phyloP scores from a whole-genome alignment of 2,888 invertebrate species.

The Fragum whitleyi region DNA sequence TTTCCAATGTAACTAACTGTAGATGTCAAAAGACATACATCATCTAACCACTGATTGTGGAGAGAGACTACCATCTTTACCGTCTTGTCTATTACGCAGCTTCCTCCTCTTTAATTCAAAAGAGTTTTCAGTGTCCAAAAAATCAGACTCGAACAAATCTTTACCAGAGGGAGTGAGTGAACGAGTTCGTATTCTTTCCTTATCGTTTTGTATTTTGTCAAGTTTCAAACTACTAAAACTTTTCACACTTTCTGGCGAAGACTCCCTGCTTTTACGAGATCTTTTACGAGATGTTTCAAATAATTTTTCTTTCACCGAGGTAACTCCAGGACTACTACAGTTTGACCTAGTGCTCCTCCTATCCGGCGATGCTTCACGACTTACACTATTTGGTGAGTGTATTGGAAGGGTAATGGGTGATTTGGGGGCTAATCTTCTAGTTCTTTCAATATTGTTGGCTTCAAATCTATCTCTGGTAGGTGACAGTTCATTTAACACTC shows the following conservation, averaged over 20 bases:
- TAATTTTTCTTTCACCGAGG: constrained; percentile 55
- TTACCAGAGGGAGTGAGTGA: constrained; percentile 53
- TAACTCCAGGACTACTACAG: constrained; percentile 51
- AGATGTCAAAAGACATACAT: constrained; percentile 3
- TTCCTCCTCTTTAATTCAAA: constrained; percentile 10
- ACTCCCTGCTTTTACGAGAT: constrained; percentile 62
- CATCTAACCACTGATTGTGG: constrained; percentile 24
- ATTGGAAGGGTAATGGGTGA: constrained; percentile 45
- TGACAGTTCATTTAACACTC: constrained; percentile 74
- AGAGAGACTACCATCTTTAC: constrained; percentile 33
- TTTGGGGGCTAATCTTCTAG: constrained; percentile 11
- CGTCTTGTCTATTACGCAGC: constrained; percentile 1
- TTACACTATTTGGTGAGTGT: constrained; percentile 30
- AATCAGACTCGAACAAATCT: constrained; percentile 16
- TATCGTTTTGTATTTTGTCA: constrained; percentile 26
- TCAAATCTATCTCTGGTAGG: constrained; percentile 69
- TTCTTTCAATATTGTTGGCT: constrained; percentile 62
- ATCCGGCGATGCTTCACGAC: constrained; percentile 25
- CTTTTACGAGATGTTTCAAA: constrained; percentile 43
- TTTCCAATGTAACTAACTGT: too few relatives aligned
- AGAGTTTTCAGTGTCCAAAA: constrained; percentile 21
- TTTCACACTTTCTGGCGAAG: constrained; percentile 66
- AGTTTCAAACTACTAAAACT: constrained; percentile 50
- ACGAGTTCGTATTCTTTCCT: constrained; percentile 46
- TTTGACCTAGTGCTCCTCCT: constrained; percentile 45